These are phyloP conservation scores for Tenthredo distinguenda DNA, from an alignment of 2,888 invertebrate species.

Conservation along the genomic window DNA sequence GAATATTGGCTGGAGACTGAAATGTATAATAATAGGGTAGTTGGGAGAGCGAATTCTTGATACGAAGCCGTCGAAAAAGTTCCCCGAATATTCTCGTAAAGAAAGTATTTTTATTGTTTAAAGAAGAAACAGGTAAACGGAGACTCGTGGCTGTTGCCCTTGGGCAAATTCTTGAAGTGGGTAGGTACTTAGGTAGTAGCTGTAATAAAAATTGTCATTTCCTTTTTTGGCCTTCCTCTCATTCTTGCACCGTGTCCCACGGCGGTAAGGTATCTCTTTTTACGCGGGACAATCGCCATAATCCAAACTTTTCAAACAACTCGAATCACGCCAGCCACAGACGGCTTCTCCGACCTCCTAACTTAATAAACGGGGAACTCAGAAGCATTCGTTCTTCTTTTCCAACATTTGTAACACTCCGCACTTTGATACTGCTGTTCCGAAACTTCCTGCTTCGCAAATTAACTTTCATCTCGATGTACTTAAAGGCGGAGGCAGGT, in stretches of 20 bases:
- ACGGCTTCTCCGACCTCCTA: conserved; percentile 36
- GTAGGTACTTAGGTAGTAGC: conserved; percentile 24
- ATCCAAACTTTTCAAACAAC: conserved; percentile 50
- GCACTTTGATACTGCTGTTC: conserved; percentile 46
- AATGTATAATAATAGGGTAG: background rate
- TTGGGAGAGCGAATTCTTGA: background rate
- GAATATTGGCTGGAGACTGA: background rate
- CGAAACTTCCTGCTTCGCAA: conserved; percentile 30
- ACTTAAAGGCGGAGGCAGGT: background rate
- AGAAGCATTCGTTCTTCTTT: conserved; percentile 43
- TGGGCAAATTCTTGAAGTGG: background rate
- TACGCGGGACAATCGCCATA: conserved; percentile 34
- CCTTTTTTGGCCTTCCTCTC: conserved; percentile 3
- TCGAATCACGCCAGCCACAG: conserved; percentile 48
- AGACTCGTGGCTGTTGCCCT: background rate
- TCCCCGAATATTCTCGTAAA: background rate
- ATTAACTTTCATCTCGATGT: conserved; percentile 45
- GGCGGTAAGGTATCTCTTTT: conserved; percentile 22
- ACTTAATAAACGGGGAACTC: conserved; percentile 45
- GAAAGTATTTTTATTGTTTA: conserved; percentile 21
- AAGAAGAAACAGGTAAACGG: conserved; percentile 11
- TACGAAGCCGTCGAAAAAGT: conserved; percentile 7
- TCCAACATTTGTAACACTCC: conserved; percentile 46
- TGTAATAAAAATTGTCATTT: conserved; percentile 25
- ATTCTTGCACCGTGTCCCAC: background rate